A percentile compares a stretch with the other conserved stretches of the same genome.
Evolutionary conservation across 1,140 invertebrate genomes (phyloP).

Genomic region (Atta cephalotes): DNA sequence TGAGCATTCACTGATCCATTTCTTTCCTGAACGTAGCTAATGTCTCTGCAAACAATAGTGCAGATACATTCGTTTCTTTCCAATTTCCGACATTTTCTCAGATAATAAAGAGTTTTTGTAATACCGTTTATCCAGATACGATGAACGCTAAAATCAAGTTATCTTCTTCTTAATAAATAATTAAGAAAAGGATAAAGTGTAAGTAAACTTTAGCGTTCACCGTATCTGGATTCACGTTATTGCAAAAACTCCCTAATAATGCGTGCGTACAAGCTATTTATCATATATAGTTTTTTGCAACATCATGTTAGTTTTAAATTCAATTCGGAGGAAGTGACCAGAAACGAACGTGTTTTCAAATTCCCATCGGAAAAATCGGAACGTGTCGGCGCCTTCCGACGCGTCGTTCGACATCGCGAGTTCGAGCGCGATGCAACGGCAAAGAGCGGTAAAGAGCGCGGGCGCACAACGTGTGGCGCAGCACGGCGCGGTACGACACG

Average conservation of each 20-base stretch:
- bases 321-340: conserved; percentile 7
- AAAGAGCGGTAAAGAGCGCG: conserved; percentile 19
- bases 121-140: no score
- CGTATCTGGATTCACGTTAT: no score
- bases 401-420: conserved; percentile 30
- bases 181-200: no score
- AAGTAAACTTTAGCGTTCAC: no score
- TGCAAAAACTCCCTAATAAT: not conserved
- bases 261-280: not conserved
- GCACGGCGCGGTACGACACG: not conserved
- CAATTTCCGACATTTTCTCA: not conserved
- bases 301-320: not conserved
- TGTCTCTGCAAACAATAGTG: not conserved
- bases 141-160: no score
- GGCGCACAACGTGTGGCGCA: not conserved
- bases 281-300: not conserved
- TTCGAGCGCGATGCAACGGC: conserved; percentile 15
- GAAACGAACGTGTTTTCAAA: conserved; percentile 24
- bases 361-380: conserved; percentile 1
- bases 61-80: not conserved
- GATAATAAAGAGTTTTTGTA: not conserved
- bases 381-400: conserved; percentile 16
- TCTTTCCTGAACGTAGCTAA: not conserved
- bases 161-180: no score
- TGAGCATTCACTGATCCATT: no score